Evolutionary conservation across 2,888 invertebrate genomes (phyloP).

Genomic region (Lapara coniferarum): DNA sequence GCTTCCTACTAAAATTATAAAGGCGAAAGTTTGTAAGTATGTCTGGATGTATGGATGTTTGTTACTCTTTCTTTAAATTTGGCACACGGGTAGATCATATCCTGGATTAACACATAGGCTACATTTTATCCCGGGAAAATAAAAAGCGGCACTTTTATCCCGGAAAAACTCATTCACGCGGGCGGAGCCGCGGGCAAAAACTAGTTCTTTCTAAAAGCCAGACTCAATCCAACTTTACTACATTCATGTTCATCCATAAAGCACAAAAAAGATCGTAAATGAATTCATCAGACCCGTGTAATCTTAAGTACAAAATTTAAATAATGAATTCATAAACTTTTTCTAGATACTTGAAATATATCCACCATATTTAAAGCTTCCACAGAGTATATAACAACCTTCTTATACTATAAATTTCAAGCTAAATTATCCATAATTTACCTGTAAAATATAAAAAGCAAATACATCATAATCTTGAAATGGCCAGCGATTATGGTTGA

Average conservation of each 20-base stretch:
- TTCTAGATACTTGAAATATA: slow-evolving; percentile 9
- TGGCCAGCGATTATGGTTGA: slow-evolving; percentile 42
- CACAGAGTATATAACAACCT: slow-evolving; percentile 19
- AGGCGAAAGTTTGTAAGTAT: too few relatives aligned
- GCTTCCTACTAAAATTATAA: too few relatives aligned
- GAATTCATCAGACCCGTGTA: neutral
- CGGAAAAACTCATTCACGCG: too few relatives aligned
- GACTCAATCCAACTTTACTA: neutral
- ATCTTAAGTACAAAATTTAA: neutral
- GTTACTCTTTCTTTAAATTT: too few relatives aligned
- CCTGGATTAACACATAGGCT: too few relatives aligned
- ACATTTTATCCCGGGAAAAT: too few relatives aligned
- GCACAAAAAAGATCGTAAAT: neutral
- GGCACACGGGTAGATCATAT: too few relatives aligned
- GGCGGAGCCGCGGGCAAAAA: too few relatives aligned
- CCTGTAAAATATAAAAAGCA: slow-evolving; percentile 57
- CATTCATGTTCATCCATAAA: neutral
- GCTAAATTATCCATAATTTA: slow-evolving; percentile 59
- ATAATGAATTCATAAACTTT: neutral
- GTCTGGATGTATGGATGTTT: too few relatives aligned
- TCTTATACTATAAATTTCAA: slow-evolving; percentile 33
- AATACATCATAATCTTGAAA: slow-evolving; percentile 54
- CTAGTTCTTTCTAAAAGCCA: too few relatives aligned
- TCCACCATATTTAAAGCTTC: slow-evolving; percentile 23
- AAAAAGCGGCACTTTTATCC: too few relatives aligned